Base-by-base conservation (phyloP, 1,140 invertebrate species). In the Bilobella aurantiaca region DNA sequence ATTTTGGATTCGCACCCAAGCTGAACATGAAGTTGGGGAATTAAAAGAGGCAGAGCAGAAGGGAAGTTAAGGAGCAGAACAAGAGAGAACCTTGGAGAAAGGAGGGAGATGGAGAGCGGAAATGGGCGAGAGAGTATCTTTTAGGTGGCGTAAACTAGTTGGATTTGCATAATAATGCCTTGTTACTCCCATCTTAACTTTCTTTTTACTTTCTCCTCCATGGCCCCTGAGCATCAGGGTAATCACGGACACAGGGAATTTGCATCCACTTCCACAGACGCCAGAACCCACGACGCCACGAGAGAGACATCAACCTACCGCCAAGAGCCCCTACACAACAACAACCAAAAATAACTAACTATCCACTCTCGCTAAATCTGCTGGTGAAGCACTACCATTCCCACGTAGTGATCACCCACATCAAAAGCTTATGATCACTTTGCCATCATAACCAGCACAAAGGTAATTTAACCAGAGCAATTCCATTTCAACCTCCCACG, bases 11-110 rank as follows among this genome's bases (percentile, higher is more conserved):
- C 65, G 67, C 71, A 72, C 68, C 71, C 71, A 72, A 72, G 68
- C 69, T 69, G 71, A 72, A 72, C 71, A 72, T 71, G 65, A 72
- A 72, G 68, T 72, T 69, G 64, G 71, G 71, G 71, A 73, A 73
- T 73, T 73, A 73, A 73, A 73, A 73, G n/a, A n/a, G 66, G 57
- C 65, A 68, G 66, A 12, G 23, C 69, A 68, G 63, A 68, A 68
- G 69, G 66, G 62, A 70, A 70, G 66, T 70, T 70, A 70, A 70
- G 67, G 64, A 65, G 69, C 66, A 70, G 63, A 70, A 68, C 66
- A 65, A n/a, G 63, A 58, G 49, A 59, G 37, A 31, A 65, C 23
- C n/a, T 2, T 21, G 60, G 53, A 62, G 37, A 25, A 62, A 27
- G 30, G 63, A 34, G 37, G 42, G 61, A 57, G 46, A 31, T 31